Evolutionary conservation across 1,140 invertebrate genomes (phyloP).

Genomic region (Tenebrio molitor): DNA sequence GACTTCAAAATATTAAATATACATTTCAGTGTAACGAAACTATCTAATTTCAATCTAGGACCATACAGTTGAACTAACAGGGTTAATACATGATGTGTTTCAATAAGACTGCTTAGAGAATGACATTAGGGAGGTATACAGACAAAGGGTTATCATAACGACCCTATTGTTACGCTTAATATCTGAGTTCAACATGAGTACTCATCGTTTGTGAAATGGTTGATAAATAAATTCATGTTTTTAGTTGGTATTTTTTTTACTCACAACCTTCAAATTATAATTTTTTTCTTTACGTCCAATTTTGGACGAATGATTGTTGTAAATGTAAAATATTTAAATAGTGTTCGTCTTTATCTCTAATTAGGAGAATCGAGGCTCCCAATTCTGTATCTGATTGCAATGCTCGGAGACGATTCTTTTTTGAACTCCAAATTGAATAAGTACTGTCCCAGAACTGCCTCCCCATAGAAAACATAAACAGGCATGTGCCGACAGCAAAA

Average conservation of each 20-base stretch:
- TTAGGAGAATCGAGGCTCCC: no score
- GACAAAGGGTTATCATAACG: slow-evolving; percentile 54
- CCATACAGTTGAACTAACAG: slow-evolving; percentile 62
- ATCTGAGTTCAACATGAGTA: slow-evolving; percentile 63
- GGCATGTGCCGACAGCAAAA: no score
- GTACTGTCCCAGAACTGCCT: no score
- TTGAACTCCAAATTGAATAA: no score
- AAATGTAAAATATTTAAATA: no score
- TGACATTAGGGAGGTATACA: slow-evolving; percentile 63
- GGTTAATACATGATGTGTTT: slow-evolving; percentile 61
- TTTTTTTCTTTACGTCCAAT: no score
- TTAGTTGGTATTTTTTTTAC: slow-evolving; percentile 34
- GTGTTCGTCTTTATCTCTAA: no score
- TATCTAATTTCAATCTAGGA: slow-evolving; percentile 50
- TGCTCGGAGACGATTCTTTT: no score
- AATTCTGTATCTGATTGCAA: no score
- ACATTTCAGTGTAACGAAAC: slow-evolving; percentile 37
- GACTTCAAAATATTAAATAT: slow-evolving; percentile 4
- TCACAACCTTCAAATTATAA: background rate
- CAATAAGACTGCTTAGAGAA: slow-evolving; percentile 63
- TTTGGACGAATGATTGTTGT: no score
- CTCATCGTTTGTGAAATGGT: slow-evolving; percentile 62
- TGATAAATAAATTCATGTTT: slow-evolving; percentile 62
- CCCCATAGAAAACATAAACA: no score
- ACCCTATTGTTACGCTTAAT: slow-evolving; percentile 62